Evolutionary conservation across 2,113 vertebrate genomes (phyloP).

Genomic region (Jaculus jaculus): DNA sequence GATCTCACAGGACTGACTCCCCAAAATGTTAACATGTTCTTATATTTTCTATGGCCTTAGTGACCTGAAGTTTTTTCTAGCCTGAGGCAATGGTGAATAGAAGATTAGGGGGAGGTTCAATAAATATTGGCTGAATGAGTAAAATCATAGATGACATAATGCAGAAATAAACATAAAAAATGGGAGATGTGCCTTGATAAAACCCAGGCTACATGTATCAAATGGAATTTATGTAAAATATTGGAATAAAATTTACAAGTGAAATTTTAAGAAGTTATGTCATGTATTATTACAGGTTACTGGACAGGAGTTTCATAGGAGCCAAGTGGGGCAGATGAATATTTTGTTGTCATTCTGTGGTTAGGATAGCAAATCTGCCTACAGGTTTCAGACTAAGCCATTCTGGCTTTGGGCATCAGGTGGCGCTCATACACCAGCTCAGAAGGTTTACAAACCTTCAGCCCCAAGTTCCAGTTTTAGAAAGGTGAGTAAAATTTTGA

Average conservation of each 20-base stretch:
- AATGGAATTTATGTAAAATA: background rate
- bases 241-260: background rate
- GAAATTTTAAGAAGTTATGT: background rate
- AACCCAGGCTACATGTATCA: background rate
- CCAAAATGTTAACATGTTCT: background rate
- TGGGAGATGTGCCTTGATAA: background rate
- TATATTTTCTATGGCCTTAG: rapidly evolving
- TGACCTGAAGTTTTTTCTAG: background rate
- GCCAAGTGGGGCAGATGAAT: background rate
- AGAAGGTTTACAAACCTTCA: background rate
- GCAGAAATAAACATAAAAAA: background rate
- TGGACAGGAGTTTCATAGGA: background rate
- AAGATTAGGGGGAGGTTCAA: background rate
- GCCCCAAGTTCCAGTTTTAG: background rate
- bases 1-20: background rate
- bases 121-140: background rate
- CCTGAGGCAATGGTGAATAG: background rate
- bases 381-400: background rate
- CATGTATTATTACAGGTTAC: background rate
- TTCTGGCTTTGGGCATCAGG: conserved; percentile 52
- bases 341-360: background rate
- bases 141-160: background rate
- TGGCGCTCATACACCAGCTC: conserved; percentile 65
- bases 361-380: background rate
- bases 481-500: background rate